A percentile compares a stretch with the other conserved stretches of the same genome.
Conservation (phyloP, 2,113 vertebrate species). For the Serinus canaria region DNA sequence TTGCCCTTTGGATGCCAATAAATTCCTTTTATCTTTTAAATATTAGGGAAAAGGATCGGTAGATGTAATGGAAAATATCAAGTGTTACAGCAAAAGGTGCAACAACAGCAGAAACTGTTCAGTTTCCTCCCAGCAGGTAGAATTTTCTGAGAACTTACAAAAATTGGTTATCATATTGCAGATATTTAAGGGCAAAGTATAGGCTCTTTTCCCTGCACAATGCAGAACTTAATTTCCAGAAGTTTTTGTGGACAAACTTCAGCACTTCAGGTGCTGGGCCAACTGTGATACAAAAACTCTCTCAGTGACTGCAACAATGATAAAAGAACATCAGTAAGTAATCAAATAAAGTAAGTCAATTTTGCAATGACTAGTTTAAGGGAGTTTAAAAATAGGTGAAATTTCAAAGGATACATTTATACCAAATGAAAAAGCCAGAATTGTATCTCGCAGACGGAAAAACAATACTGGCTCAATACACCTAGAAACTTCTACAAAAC, state of each 20-base stretch:
- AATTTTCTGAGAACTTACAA: neutral
- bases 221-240: neutral
- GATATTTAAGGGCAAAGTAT: neutral
- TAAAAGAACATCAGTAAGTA: neutral
- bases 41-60: neutral
- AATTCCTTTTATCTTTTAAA: neutral
- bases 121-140: neutral
- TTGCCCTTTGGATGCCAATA: neutral
- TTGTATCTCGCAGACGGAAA: neutral
- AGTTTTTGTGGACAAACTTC: neutral
- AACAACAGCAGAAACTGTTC: neutral
- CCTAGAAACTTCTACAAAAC: neutral
- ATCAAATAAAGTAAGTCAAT: neutral
- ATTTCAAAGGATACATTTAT: neutral
- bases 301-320: neutral
- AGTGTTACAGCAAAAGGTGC: neutral
- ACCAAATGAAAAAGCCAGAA: neutral
- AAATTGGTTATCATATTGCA: neutral
- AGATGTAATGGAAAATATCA: neutral
- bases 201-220: neutral
- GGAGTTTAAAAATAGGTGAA: neutral
- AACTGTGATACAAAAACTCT: neutral
- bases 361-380: neutral
- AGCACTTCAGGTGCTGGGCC: fast-evolving
- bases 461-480: neutral